These are phyloP conservation scores for Sipha flava DNA, from an alignment of 1,140 invertebrate genomes.

Conservation along the genomic window DNA sequence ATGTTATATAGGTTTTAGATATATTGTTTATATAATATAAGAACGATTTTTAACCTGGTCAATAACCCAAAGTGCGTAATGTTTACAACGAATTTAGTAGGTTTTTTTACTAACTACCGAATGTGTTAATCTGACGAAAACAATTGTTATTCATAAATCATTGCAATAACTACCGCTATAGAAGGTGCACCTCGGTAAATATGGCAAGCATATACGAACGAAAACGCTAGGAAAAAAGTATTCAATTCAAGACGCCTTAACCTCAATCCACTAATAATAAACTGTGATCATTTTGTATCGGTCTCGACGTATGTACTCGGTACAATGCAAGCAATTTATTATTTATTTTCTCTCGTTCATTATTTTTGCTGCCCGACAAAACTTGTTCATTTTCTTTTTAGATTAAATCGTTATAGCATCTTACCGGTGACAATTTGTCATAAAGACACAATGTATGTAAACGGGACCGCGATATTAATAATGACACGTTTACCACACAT, in stretches of 20 bases:
- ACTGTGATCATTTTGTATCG: not conserved
- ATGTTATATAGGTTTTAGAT: too few relatives aligned
- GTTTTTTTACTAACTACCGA: too few relatives aligned
- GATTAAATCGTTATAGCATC: slow-evolving; percentile 4
- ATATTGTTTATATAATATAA: too few relatives aligned
- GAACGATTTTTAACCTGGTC: too few relatives aligned
- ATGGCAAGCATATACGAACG: not conserved
- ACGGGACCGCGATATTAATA: not conserved
- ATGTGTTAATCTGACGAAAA: too few relatives aligned
- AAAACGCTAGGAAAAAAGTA: not conserved
- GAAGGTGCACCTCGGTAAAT: not conserved
- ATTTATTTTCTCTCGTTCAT: slow-evolving; percentile 11
- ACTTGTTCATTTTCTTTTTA: not conserved
- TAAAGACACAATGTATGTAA: not conserved
- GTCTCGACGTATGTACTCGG: not conserved
- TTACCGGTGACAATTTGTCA: not conserved
- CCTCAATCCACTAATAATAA: not conserved
- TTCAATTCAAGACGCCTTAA: not conserved
- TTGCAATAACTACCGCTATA: not conserved
- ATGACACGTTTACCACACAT: not conserved
- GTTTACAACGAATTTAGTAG: too few relatives aligned
- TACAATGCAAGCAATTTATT: slow-evolving; percentile 6
- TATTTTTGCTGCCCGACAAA: not conserved
- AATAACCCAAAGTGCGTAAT: too few relatives aligned
- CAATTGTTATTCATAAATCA: too few relatives aligned